Evolutionary conservation across 2,113 vertebrate genomes (phyloP).

Genomic region (Puntigrus tetrazona): DNA sequence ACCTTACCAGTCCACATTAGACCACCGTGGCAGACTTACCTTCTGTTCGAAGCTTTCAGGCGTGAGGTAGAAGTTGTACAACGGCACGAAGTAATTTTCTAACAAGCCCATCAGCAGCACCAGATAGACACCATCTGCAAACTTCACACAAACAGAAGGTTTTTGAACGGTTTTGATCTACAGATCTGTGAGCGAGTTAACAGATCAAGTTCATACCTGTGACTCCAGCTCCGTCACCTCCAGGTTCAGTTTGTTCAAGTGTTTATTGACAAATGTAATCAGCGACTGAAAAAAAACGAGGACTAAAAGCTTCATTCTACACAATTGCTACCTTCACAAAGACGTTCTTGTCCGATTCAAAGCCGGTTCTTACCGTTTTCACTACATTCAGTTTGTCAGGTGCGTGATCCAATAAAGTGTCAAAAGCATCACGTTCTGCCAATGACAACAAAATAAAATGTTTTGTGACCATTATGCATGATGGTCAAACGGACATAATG

Average conservation of each 20-base stretch:
- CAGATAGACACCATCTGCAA: conserved; percentile 96
- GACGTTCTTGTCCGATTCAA: too few species aligned
- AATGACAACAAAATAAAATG: not conserved
- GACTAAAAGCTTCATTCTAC: too few species aligned
- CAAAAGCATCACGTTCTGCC: conserved; percentile 85
- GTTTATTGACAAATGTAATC: conserved; percentile 88
- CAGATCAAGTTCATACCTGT: conserved; percentile 70
- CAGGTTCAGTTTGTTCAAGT: conserved; percentile 86
- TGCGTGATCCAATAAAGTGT: conserved; percentile 85
- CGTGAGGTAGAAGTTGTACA: conserved; percentile 93
- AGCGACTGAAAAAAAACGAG: conserved; percentile 83
- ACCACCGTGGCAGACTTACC: conserved; percentile 67
- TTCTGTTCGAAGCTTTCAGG: conserved; percentile 96
- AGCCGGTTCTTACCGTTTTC: conserved; percentile 77
- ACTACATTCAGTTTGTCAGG: conserved; percentile 87
- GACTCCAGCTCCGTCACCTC: conserved; percentile 86
- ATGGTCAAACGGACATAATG: too few species aligned
- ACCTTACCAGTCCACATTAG: not conserved
- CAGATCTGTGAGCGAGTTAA: not conserved
- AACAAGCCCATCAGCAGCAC: conserved; percentile 93
- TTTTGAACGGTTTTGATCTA: not conserved
- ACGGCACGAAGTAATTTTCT: conserved; percentile 93
- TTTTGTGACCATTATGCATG: not conserved
- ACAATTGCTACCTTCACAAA: too few species aligned
- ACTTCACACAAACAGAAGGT: conserved; percentile 73